Evolutionary conservation across 2,888 invertebrate species (phyloP).

Genomic region (Tinea trinotella): DNA sequence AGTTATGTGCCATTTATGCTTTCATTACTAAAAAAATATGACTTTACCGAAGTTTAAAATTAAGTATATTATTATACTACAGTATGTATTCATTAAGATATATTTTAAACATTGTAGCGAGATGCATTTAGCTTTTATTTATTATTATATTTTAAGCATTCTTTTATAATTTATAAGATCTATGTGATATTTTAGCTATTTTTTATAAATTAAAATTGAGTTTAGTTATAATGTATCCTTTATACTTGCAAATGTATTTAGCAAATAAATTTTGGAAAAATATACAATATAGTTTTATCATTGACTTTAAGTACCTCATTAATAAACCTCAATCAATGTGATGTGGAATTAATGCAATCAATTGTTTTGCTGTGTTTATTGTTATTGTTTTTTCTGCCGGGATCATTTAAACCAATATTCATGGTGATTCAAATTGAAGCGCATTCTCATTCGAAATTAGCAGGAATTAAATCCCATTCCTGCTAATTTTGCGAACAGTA

Average conservation of each 20-base stretch:
- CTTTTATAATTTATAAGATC: conserved; percentile 41
- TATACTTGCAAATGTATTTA: conserved; percentile 1
- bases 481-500: no score
- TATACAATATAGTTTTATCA: no score
- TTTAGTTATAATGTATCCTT: not conserved
- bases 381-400: no score
- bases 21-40: not conserved
- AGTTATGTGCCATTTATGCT: not conserved
- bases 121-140: conserved; percentile 4
- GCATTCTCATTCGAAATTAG: no score
- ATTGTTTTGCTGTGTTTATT: no score
- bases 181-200: conserved; percentile 50
- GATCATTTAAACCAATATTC: no score
- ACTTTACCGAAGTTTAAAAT: not conserved
- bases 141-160: conserved; percentile 1
- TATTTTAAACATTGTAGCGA: not conserved
- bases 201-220: not conserved
- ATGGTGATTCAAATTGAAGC: no score
- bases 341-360: no score
- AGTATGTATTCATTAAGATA: not conserved
- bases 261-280: not conserved
- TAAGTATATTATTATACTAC: not conserved
- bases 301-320: not conserved
- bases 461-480: no score
- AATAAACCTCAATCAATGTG: no score